Base-by-base conservation (phyloP, 2,888 invertebrate genomes). In the Conomelus anceps region DNA sequence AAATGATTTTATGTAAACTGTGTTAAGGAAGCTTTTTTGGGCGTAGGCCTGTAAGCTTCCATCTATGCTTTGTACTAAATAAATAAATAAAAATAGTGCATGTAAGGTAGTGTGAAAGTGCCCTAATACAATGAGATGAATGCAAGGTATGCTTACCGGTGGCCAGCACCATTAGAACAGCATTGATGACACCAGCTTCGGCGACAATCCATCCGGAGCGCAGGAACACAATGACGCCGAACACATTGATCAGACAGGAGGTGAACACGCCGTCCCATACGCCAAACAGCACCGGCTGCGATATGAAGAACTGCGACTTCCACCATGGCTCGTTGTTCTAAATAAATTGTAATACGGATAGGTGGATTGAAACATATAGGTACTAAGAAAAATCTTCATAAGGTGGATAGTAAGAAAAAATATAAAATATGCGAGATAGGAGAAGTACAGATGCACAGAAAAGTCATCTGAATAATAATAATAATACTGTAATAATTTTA, bases 241-340 rank as follows among this genome's bases (percentile, higher is more conserved):
- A 98, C 90, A 99, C 98, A 94, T 99, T 99, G 92, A 99, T 98
- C 92, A 99, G 96, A 93, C 98, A 99, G 88, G 99, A 98, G 89
- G 99, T 98, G 93, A 99, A 99, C 9, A 99, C 99, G 91, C 99
- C 99, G 94, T 99, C 99, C 98, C 98, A 99, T 0, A 98, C 98
- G 20, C 99, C 99, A 94, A 99, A 99, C 88, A 99, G 94, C 89
- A 99, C 97, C 41, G 98, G 98, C 93, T 99, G 98, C 34, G 98
- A 98, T 93, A 99, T 96, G 93, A 99, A 98, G 94, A 99, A 98
- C 93, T 98, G 98, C 29, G 98, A 97, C 94, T 98, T 97, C 98
- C 98, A 99, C 98, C 98, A 99, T 88, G 98, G 97, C 91, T 96
- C 96, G 92, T 96, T 96, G 91, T 96, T 96, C 96, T 96, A 93